Base-by-base conservation (phyloP, 1,140 invertebrate species). In the Anoplophora glabripennis region DNA sequence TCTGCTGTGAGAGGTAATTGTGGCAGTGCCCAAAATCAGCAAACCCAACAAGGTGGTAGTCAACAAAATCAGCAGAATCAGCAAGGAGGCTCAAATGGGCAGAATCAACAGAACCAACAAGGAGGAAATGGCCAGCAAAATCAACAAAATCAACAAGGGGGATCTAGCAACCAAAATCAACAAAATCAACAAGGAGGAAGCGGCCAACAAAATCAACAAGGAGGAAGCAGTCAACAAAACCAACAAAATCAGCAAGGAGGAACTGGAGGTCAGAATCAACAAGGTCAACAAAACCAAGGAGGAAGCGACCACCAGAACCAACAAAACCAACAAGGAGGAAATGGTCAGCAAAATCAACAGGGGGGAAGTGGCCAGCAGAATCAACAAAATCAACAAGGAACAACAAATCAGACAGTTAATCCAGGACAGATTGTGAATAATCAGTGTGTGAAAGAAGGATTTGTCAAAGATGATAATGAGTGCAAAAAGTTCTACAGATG, bases 401-500 rank as follows among this genome's bases (percentile, higher is more conserved):
- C 7, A 10, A 52, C 49, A 36, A 57, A 28, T 45, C 45, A 61
- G 8, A 33, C 41, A 14, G 21, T 8, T 14, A 38, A 53, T 11
- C 12, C 15, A 7, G 59, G 53, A 11, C 61, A 57, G 51, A 2
- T 63, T 8, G 46, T 7, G 12, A 53, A 47, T 36, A 14, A 42
- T 10, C 28, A 55, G 7, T 69, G 67, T 52, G 33, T 40, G 7
- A 37, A 42, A 46, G 73, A 72, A 64, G 75, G 75, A 7, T 77
- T 75, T 63, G 49, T 70, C 18, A 75, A 68, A 35, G 80, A 81
- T 74, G 75, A 69, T 15, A 71, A 76, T 34, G 78, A 88, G 53
- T 89, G 87, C 60, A 78, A 72, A 1, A 86, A 84, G 57, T 89
- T 89, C 68, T 87, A 87, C 57, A 78, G 86, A 69, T 89, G 87